These are phyloP conservation scores for Pterocles orientalis DNA, from an alignment of 2,113 vertebrate genomes.

Conservation along the genomic window DNA sequence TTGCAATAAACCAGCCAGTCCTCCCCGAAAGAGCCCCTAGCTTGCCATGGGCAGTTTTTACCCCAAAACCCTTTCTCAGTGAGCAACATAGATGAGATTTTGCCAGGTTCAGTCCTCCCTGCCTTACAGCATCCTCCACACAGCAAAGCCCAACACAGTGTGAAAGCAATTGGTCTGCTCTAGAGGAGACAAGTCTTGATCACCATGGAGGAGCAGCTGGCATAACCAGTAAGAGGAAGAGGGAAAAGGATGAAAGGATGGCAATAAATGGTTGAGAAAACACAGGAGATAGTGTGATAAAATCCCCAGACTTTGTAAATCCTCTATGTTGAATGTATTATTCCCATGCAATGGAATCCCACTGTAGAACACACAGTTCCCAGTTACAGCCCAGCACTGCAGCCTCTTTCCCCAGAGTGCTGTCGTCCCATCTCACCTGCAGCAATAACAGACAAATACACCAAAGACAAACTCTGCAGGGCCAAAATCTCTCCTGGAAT, in stretches of 20 bases:
- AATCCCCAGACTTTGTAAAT: not conserved
- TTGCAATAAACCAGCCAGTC: not conserved
- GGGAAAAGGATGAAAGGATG: not conserved
- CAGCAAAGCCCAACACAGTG: rapidly evolving
- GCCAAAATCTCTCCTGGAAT: not conserved
- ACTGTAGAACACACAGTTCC: not conserved
- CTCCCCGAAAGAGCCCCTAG: not conserved
- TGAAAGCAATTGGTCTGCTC: not conserved
- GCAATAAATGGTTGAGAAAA: not conserved
- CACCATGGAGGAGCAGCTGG: not conserved
- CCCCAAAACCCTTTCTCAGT: not conserved
- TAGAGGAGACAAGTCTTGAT: not conserved
- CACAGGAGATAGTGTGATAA: not conserved
- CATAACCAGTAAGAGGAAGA: not conserved
- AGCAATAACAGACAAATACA: not conserved
- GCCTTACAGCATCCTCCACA: not conserved
- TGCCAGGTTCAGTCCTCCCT: not conserved
- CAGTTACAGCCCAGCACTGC: not conserved
- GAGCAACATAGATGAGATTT: not conserved
- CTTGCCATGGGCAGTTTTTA: not conserved
- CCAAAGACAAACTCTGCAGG: not conserved
- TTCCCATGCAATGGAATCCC: not conserved
- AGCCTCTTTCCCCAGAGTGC: not conserved
- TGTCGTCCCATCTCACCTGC: not conserved
- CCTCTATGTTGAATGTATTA: rapidly evolving